Evolutionary conservation across 2,113 vertebrate species (phyloP).

Genomic region (Leiothrix lutea): DNA sequence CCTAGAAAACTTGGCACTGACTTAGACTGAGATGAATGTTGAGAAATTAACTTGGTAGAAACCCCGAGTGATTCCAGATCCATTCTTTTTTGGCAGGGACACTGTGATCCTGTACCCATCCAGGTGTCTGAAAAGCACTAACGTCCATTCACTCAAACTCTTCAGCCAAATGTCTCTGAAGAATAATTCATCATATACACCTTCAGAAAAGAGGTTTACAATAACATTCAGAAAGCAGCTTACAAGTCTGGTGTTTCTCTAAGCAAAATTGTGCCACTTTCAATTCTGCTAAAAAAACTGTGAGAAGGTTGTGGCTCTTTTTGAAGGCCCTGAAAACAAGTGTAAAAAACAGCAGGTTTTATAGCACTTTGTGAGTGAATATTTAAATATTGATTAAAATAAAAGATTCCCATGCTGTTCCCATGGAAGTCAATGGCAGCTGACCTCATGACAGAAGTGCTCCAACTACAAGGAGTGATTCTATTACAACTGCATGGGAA

Average conservation of each 20-base stretch:
- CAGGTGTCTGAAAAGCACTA: neutral
- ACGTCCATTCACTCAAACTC: neutral
- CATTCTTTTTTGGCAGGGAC: neutral
- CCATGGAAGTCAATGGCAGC: neutral
- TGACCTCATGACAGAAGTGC: neutral
- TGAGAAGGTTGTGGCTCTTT: neutral
- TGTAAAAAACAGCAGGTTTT: neutral
- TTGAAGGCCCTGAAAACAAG: neutral
- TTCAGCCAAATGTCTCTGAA: neutral
- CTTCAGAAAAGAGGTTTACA: neutral
- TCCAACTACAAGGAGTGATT: neutral
- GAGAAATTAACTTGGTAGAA: neutral
- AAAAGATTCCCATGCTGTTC: neutral
- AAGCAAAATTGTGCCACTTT: neutral
- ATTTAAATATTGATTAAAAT: neutral
- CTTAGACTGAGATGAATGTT: neutral
- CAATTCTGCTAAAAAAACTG: neutral
- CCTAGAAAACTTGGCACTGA: neutral
- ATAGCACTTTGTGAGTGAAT: neutral
- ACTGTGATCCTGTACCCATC: neutral
- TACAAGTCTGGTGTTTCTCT: neutral
- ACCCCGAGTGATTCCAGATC: neutral
- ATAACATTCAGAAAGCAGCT: neutral
- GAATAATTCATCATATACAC: neutral
- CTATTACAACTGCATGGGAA: neutral